These are phyloP conservation scores for Acyrthosiphon pisum DNA, from an alignment of 1,140 invertebrate genomes.

Conservation along the genomic window DNA sequence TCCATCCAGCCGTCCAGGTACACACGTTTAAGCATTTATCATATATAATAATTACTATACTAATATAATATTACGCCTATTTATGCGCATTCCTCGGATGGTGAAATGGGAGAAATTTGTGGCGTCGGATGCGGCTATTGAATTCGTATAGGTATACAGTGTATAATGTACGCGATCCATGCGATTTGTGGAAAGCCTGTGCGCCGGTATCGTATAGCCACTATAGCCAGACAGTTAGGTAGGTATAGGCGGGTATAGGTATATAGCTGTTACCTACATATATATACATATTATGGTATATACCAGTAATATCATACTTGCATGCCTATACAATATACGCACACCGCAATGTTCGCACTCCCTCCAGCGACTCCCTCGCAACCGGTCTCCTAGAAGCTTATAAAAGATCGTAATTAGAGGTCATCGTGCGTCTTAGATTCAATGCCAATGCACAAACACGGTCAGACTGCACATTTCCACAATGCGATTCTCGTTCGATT, in stretches of 20 bases:
- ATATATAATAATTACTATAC: background rate
- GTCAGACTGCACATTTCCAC: background rate
- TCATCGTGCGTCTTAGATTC: conserved; percentile 33
- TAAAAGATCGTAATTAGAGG: conserved; percentile 53
- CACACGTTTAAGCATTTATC: background rate
- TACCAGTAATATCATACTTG: conserved; percentile 6
- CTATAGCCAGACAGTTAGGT: background rate
- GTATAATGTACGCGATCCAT: background rate
- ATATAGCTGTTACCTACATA: background rate
- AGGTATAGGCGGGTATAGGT: background rate
- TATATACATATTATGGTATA: background rate
- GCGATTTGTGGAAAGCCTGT: conserved; percentile 35
- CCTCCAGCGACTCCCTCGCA: conserved; percentile 23
- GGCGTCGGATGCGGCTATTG: background rate
- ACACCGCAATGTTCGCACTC: conserved; percentile 21
- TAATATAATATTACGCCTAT: background rate
- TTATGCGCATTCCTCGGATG: background rate
- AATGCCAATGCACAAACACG: conserved; percentile 21
- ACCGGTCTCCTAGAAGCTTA: conserved; percentile 24
- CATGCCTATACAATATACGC: background rate
- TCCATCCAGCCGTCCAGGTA: background rate
- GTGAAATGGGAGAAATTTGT: conserved; percentile 38
- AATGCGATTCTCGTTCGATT: conserved; percentile 48
- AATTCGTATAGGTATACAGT: background rate
- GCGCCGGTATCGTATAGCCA: background rate